A percentile compares a stretch with the other conserved stretches of the same genome.
Conservation (phyloP, 2,797 vertebrate species). For the Novumbra hubbsi region DNA sequence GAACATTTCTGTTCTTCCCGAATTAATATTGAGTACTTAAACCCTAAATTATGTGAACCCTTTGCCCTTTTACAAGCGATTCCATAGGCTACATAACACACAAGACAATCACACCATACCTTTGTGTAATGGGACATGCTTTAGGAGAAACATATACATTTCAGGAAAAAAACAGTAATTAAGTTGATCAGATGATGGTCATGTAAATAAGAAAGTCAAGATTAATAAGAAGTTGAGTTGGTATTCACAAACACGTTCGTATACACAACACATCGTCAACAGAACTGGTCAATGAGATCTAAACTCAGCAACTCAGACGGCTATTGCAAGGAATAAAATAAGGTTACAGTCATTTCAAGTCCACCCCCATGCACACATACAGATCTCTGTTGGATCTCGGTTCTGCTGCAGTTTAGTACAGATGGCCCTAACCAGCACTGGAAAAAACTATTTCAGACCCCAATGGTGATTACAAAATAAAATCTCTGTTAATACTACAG, state of each 20-base stretch:
- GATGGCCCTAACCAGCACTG: slow-evolving; percentile 21
- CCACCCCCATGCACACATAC: not conserved
- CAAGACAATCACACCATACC: not conserved
- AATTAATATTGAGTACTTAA: not conserved
- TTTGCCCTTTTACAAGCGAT: not conserved
- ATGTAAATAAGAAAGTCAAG: not conserved
- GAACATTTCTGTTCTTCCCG: not conserved
- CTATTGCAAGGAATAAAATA: not conserved
- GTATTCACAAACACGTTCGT: slow-evolving; percentile 14
- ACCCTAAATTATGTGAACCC: not conserved
- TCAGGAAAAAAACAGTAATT: slow-evolving; percentile 25
- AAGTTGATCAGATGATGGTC: slow-evolving; percentile 23
- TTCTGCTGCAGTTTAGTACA: slow-evolving; percentile 29
- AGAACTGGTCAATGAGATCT: slow-evolving; percentile 7
- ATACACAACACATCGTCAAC: slow-evolving; percentile 19
- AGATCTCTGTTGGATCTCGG: slow-evolving; percentile 36
- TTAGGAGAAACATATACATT: slow-evolving; percentile 5
- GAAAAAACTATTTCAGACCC: slow-evolving; percentile 23
- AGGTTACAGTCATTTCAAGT: not conserved
- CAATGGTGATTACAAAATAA: not conserved
- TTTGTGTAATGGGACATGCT: slow-evolving; percentile 14
- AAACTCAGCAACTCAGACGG: not conserved
- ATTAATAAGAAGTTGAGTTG: not conserved
- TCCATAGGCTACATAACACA: not conserved
- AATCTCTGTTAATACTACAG: no score